Base-by-base conservation (phyloP, 2,888 invertebrate genomes). In the Syrista parreyssii region DNA sequence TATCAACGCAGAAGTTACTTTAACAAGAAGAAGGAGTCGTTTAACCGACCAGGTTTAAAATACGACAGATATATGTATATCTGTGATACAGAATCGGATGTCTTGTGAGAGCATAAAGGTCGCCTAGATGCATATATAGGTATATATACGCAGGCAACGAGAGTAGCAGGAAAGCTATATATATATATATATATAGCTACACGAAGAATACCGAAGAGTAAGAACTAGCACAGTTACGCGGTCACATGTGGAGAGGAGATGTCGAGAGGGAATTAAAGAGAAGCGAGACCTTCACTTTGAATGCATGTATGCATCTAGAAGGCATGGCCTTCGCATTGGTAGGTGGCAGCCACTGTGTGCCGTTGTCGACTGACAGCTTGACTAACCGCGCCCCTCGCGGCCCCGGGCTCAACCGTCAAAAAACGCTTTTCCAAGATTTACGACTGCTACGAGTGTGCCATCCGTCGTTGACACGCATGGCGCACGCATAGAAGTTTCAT, bases 231-330 rank as follows among this genome's bases (percentile, higher is more conserved):
- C 71, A 71, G 71, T 31, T 69, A 75, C 74, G 68, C 68, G 76
- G 73, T 77, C 74, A 68, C 76, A 76, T 69, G 77, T 75, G 77
- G 35, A 75, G 33, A 32, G 68, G 73, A 80, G 82, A 80, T 79
- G 81, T 78, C 78, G 78, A 81, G 75, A 81, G 79, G 79, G 81
- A 82, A 84, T 84, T 83, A 78, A 83, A 80, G 79, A 81, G 80
- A 80, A 80, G 75, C 80, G 76, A 84, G 80, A 77, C 77, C 85
- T 83, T 82, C 80, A 77, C 76, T 79, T 68, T 76, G 79, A 81
- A 79, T 79, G 76, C 73, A 75, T 78, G 68, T 69, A 55, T 23
- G 55, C 23, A 55, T 55, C 23, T 55, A 23, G 73, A 73, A 78
- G 77, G 79, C 73, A 74, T 76, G 82, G 79, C 85, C 83, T 82